phyloP scores from a whole-genome alignment of 2,888 invertebrate genomes.

The Lapara coniferarum region DNA sequence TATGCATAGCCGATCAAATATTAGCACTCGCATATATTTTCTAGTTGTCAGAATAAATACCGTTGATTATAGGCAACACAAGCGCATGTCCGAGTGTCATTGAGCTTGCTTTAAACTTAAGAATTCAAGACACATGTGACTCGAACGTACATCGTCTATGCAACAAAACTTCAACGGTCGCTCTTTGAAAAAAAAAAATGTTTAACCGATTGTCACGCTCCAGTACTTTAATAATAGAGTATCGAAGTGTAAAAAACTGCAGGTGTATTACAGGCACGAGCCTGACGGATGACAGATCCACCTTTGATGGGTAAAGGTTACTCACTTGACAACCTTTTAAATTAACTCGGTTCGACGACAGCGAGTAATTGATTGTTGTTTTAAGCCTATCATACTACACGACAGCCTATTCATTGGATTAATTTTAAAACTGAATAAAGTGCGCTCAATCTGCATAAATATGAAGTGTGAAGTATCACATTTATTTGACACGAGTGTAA shows the following conservation, averaged over 20 bases:
- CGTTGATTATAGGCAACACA: background rate
- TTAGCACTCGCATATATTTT: background rate
- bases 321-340: slow-evolving; percentile 44
- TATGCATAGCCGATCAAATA: background rate
- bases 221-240: slow-evolving; percentile 18
- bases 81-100: background rate
- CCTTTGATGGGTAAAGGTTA: slow-evolving; percentile 54
- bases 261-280: slow-evolving; percentile 37
- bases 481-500: background rate
- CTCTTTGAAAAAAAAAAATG: slow-evolving; percentile 16
- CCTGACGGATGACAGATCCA: slow-evolving; percentile 32
- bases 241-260: slow-evolving; percentile 32
- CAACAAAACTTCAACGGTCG: slow-evolving; percentile 10
- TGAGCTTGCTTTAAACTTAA: background rate
- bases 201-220: slow-evolving; percentile 19
- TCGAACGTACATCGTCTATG: background rate
- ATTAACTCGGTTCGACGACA: slow-evolving; percentile 34
- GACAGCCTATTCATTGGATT: slow-evolving; percentile 34
- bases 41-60: background rate
- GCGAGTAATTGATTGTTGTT: slow-evolving; percentile 45
- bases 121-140: slow-evolving; percentile 21
- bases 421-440: slow-evolving; percentile 33
- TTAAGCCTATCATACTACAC: slow-evolving; percentile 44
- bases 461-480: slow-evolving; percentile 15
- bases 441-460: slow-evolving; percentile 15